Evolutionary conservation across 1,140 invertebrate genomes (phyloP), one percentile per base, ranked within the genome.

Genomic region (Drosophila parvula): DNA sequence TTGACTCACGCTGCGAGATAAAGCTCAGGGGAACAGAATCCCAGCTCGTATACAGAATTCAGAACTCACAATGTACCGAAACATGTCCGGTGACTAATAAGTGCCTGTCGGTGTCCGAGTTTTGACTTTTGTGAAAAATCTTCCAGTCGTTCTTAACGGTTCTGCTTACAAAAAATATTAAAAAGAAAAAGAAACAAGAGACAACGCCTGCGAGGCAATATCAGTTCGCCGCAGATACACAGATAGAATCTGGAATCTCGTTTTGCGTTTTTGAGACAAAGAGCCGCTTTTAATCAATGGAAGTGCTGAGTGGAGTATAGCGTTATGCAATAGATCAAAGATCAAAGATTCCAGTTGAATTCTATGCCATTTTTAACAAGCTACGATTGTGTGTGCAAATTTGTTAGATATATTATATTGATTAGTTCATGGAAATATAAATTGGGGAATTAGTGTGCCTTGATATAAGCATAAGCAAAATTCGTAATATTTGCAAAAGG

Each of bases 21-120:
- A 51, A 63, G 12, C 40, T 65, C 32, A 45, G 41, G 63, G 32
- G 40, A 16, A 44, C 44, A 44, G 45, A 53, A 62, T 62, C 53
- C 43, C 32, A 36, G 36, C 32, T 36, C 16, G 50, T 36, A 53
- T 38, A 34, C 44, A 40, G 41, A 58, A 58, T 55, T 38, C 41
- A 64, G 47, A 48, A 45, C 57, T 43, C 32, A 38, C 27, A 60
- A 78, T 69, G 56, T 68, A 77, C 58, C 51, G 59, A 77, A 70
- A 63, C 45, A 60, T 71, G 57, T 75, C 40, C 63, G 43, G 44
- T 79, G 80, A 83, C 80, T 83, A 79, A 83, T 71, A 59, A 67
- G 36, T 51, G 65, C 28, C 55, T 74, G 32, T 34, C 55, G 62
- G 32, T 38, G 27, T 16, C 57, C 34, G 51, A 41, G 27, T 38